Percentiles rank a stretch among this genome's conserved stretches.
These are phyloP conservation scores for Peromyscus nudipes DNA, from an alignment of 2,797 vertebrate species.

Conservation along the genomic window DNA sequence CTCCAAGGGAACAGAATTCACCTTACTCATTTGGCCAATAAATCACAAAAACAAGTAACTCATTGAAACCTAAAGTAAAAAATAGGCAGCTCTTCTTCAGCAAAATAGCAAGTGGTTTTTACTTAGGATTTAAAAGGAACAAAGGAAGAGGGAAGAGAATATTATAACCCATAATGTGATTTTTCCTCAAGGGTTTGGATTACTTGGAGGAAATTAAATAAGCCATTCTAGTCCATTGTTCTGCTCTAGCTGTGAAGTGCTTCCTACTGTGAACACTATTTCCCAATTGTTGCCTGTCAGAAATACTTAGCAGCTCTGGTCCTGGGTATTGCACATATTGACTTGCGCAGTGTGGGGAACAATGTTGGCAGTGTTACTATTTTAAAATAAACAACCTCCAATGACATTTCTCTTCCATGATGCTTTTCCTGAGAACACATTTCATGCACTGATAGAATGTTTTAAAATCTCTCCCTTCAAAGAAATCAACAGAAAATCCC, in stretches of 20 bases:
- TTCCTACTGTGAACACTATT: constrained; percentile 33
- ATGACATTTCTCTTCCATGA: constrained; percentile 20
- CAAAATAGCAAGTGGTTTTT: constrained; percentile 76
- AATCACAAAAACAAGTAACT: constrained; percentile 74
- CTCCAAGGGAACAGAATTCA: constrained; percentile 38
- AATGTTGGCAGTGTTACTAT: not conserved
- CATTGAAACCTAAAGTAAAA: constrained; percentile 76
- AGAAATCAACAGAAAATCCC: not conserved
- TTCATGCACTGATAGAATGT: constrained; percentile 25
- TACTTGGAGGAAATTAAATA: constrained; percentile 71
- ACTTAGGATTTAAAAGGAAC: constrained; percentile 57
- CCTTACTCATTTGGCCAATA: constrained; percentile 71
- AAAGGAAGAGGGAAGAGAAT: constrained; percentile 58
- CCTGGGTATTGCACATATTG: not conserved
- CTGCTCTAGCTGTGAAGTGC: constrained; percentile 56
- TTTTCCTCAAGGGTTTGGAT: constrained; percentile 58
- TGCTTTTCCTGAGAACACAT: constrained; percentile 10
- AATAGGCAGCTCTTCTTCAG: constrained; percentile 73
- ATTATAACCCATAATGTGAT: constrained; percentile 47
- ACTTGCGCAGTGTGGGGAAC: not conserved
- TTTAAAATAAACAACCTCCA: constrained; percentile 29
- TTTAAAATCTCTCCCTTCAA: not conserved
- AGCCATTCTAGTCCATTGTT: constrained; percentile 46
- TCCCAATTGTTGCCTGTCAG: constrained; percentile 39
- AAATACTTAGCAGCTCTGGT: constrained; percentile 50